Conservation (phyloP, 92 coral and sea anemone genomes). For the Galaxea fascicularis region DNA sequence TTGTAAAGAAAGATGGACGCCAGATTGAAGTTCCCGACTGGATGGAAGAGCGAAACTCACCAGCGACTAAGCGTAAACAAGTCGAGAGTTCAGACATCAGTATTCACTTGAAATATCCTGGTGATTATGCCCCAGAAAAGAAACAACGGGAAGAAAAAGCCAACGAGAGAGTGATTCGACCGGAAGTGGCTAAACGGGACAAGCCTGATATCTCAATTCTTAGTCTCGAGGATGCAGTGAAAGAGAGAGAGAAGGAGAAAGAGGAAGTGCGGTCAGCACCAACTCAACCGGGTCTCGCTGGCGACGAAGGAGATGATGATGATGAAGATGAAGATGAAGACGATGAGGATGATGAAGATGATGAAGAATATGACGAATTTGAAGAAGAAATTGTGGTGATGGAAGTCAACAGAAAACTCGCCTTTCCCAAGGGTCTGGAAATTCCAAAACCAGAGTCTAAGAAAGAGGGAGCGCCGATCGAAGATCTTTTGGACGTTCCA, state of each 20-base stretch:
- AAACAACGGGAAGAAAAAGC: constrained; percentile 16
- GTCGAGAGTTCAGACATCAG: constrained; percentile 8
- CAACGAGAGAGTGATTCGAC: constrained; percentile 28
- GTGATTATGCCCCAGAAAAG: not conserved
- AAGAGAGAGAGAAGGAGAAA: constrained; percentile 22
- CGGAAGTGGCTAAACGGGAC: constrained; percentile 37
- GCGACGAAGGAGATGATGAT: not conserved
- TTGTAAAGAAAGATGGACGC: constrained; percentile 26
- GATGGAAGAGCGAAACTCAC: constrained; percentile 34
- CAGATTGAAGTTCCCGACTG: constrained; percentile 30
- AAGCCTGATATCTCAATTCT: constrained; percentile 28
- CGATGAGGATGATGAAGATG: constrained; percentile 26
- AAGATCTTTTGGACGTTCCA: constrained; percentile 32
- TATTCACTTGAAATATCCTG: constrained; percentile 37
- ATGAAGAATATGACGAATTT: constrained; percentile 31
- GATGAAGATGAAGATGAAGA: constrained; percentile 35
- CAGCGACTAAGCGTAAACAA: constrained; percentile 1
- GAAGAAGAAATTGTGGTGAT: constrained; percentile 39
- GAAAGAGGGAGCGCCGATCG: constrained; percentile 34
- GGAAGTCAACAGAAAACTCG: constrained; percentile 31
- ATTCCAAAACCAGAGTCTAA: constrained; percentile 15
- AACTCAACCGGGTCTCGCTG: not conserved
- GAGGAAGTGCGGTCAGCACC: constrained; percentile 13
- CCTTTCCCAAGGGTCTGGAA: constrained; percentile 25
- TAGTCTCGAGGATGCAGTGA: constrained; percentile 11